phyloP scores from a whole-genome alignment of 2,797 vertebrate species.

The Pelochelys cantorii region DNA sequence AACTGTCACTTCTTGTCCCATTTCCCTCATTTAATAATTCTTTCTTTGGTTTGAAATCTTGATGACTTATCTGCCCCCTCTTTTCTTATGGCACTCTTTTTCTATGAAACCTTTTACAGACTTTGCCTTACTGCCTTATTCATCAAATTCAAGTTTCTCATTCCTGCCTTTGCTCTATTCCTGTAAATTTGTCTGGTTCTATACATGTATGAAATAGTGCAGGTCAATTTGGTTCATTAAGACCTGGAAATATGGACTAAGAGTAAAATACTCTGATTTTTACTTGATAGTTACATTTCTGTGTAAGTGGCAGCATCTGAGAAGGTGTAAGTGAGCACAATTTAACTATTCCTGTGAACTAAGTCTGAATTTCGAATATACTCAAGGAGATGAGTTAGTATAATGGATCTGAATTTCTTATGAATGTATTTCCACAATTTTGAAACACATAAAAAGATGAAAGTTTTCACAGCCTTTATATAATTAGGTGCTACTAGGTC shows the following conservation, averaged over 20 bases:
- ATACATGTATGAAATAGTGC: neutral
- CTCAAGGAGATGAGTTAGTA: neutral
- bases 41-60: neutral
- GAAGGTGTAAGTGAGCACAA: neutral
- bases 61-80: neutral
- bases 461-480: neutral
- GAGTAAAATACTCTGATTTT: neutral
- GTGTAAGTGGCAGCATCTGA: fast-evolving
- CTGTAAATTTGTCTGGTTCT: neutral
- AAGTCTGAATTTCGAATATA: neutral
- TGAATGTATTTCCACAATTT: neutral
- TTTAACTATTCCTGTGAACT: neutral
- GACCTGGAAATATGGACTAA: neutral
- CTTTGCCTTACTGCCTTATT: neutral
- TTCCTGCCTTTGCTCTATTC: neutral
- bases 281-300: neutral
- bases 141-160: neutral
- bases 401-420: neutral
- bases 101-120: neutral
- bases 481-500: neutral
- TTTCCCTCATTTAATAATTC: neutral
- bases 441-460: neutral
- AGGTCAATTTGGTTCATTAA: neutral
- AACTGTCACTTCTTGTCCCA: neutral
- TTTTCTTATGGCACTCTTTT: too few species aligned